Evolutionary conservation across 1,140 invertebrate genomes (phyloP).

Genomic region (Diplogasteroides magnus): DNA sequence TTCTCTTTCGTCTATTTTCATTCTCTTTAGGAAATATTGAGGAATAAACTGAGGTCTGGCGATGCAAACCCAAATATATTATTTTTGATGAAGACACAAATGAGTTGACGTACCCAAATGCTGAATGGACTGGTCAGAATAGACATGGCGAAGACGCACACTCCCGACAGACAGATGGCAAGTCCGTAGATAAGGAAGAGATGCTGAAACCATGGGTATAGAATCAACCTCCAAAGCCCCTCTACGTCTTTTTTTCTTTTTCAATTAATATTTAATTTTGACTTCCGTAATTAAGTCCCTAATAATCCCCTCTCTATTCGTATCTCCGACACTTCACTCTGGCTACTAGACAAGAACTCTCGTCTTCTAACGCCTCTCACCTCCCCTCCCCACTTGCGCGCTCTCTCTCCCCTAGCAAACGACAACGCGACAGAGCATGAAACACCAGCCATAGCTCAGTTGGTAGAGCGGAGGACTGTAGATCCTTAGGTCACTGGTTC

Average conservation of each 20-base stretch:
- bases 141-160: neutral
- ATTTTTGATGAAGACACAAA: neutral
- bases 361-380: too few species aligned
- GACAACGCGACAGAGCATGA: too few species aligned
- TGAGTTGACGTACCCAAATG: neutral
- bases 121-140: neutral
- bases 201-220: neutral
- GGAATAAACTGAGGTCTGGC: neutral
- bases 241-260: neutral
- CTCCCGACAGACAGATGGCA: neutral
- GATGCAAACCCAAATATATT: neutral
- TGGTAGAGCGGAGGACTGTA: neutral
- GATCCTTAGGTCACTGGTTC: constrained; percentile 1
- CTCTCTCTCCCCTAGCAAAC: too few species aligned
- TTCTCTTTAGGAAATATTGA: too few species aligned
- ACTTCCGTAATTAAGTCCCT: neutral
- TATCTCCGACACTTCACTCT: too few species aligned
- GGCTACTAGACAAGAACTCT: too few species aligned
- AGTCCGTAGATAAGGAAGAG: neutral
- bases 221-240: neutral
- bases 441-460: neutral
- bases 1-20: too few species aligned
- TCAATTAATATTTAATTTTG: neutral
- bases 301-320: too few species aligned
- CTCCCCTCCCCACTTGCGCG: too few species aligned